Evolutionary conservation across 2,113 vertebrate genomes (phyloP).

Genomic region (Camarhynchus parvulus): DNA sequence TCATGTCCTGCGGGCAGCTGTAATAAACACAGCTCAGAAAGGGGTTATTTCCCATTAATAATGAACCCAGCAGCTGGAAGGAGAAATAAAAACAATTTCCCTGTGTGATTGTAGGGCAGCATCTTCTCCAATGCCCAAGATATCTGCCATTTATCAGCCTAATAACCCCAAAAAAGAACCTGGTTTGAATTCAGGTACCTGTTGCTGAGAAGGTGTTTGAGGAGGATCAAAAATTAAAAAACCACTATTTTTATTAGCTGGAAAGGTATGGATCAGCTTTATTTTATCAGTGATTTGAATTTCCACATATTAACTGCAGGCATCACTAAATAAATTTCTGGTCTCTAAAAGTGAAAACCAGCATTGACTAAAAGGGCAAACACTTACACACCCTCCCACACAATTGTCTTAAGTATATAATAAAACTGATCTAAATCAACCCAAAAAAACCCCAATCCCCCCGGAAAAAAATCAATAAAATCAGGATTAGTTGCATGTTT

Average conservation of each 20-base stretch:
- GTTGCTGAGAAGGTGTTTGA: not conserved
- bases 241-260: not conserved
- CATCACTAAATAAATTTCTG: not conserved
- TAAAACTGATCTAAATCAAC: not conserved
- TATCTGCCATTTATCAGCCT: not conserved
- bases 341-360: not conserved
- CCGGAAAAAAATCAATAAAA: not conserved
- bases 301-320: not conserved
- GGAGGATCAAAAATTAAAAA: not conserved
- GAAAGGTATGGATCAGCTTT: not conserved
- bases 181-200: not conserved
- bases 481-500: not conserved
- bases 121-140: not conserved
- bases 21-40: not conserved
- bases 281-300: not conserved
- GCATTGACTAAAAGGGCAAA: not conserved
- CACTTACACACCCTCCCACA: rapidly evolving
- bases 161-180: not conserved
- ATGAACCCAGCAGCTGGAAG: not conserved
- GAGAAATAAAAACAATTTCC: not conserved
- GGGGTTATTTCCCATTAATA: not conserved
- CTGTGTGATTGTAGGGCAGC: not conserved
- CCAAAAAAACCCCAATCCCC: not conserved
- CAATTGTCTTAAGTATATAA: not conserved
- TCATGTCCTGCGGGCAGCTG: not conserved